Percentiles rank a stretch among this genome's conserved stretches.
These are phyloP conservation scores for Watsonalla binaria DNA, from an alignment of 2,888 invertebrate genomes.

Conservation along the genomic window DNA sequence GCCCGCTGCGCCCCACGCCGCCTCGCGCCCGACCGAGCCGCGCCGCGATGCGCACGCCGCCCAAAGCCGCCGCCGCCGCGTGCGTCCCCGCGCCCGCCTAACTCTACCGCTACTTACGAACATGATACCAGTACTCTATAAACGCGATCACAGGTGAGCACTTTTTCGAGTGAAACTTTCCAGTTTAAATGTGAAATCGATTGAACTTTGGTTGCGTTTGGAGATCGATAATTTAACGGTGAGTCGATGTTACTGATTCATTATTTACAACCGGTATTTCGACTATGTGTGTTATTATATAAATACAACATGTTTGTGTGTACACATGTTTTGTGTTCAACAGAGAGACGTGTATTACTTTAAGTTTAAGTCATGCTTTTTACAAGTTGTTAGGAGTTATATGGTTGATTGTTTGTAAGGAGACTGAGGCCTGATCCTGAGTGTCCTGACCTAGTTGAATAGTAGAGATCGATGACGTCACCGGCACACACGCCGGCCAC, in stretches of 20 bases:
- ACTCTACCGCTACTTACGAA: constrained; percentile 31
- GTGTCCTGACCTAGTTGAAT: constrained; percentile 36
- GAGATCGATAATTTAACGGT: constrained; percentile 57
- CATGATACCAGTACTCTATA: constrained; percentile 45
- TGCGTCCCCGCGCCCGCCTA: constrained; percentile 22
- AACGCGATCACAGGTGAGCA: constrained; percentile 54
- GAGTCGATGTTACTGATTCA: constrained; percentile 41
- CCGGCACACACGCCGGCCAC: constrained; percentile 9
- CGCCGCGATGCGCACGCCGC: constrained; percentile 13
- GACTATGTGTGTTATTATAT: constrained; percentile 37
- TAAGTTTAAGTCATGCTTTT: neutral
- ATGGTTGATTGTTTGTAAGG: constrained; percentile 11
- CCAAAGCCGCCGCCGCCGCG: constrained; percentile 7
- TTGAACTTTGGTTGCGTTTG: constrained; percentile 41
- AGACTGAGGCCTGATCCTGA: constrained; percentile 14
- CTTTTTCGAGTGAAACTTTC: constrained; percentile 47
- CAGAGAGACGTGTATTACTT: too few species aligned
- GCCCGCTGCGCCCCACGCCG: constrained; percentile 10
- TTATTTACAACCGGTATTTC: constrained; percentile 51
- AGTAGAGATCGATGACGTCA: constrained; percentile 27
- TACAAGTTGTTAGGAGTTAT: constrained; percentile 8
- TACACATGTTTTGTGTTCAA: too few species aligned
- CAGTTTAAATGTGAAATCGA: constrained; percentile 53
- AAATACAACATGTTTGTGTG: neutral
- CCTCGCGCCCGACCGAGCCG: constrained; percentile 17